Percentiles rank a stretch among this genome's conserved stretches.
phyloP scores from a whole-genome alignment of 2,797 vertebrate genomes.

The Phoxinus dragarum region DNA sequence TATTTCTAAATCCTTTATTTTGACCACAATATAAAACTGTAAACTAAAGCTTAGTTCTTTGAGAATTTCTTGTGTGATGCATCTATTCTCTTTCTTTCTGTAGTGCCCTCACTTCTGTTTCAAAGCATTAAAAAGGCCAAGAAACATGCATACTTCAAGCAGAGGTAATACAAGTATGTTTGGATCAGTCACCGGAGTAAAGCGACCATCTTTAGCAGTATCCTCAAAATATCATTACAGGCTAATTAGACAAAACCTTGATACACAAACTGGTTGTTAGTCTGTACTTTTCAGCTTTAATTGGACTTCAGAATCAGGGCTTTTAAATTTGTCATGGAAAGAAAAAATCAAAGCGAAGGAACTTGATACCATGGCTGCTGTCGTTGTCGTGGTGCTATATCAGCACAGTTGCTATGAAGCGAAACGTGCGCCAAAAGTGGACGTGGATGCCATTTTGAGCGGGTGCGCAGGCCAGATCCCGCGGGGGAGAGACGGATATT shows the following conservation, averaged over 20 bases:
- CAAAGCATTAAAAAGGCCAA: too few species aligned
- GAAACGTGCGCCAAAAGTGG: conserved; percentile 11
- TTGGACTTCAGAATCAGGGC: conserved; percentile 68
- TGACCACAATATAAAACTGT: not conserved
- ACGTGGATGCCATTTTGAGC: conserved; percentile 70
- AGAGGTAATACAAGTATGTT: not conserved
- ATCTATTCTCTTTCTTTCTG: not conserved
- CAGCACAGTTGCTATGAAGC: conserved; percentile 47
- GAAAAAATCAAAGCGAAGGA: conserved; percentile 38
- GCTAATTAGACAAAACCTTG: conserved; percentile 72
- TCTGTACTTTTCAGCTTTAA: conserved; percentile 67
- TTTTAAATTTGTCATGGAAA: conserved; percentile 64
- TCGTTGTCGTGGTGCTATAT: conserved; percentile 30
- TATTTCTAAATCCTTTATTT: not conserved
- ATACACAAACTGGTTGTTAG: conserved; percentile 66
- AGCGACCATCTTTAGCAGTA: conserved; percentile 44
- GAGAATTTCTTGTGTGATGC: not conserved
- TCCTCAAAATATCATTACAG: conserved; percentile 63
- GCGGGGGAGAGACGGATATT: conserved; percentile 72
- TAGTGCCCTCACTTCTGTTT: not conserved
- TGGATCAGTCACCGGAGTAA: not conserved
- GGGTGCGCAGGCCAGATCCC: conserved; percentile 64
- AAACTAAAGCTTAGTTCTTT: not conserved
- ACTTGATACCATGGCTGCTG: not conserved
- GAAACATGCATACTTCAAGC: not conserved